Evolutionary conservation across 1,140 invertebrate species (phyloP).

Genomic region (Acyrthosiphon pisum): DNA sequence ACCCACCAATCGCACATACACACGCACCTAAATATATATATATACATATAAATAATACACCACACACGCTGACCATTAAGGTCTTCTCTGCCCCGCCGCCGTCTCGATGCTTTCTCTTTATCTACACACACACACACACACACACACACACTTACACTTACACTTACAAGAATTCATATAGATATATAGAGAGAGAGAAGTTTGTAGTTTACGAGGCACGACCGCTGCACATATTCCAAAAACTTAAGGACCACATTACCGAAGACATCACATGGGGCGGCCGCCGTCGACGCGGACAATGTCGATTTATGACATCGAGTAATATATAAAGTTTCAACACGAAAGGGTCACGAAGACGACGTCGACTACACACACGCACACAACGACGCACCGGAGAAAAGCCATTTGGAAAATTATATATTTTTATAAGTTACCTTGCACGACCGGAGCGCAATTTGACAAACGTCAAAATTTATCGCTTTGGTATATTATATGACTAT

Average conservation of each 20-base stretch:
- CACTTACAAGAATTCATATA: neutral
- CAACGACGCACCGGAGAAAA: neutral
- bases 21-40: neutral
- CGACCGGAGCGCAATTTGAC: neutral
- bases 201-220: conserved; percentile 26
- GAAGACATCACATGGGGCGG: neutral
- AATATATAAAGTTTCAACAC: conserved; percentile 28
- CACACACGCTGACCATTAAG: neutral
- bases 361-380: neutral
- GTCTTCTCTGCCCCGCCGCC: neutral
- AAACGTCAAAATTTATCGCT: neutral
- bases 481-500: neutral
- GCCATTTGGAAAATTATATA: conserved; percentile 38
- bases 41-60: conserved; percentile 6
- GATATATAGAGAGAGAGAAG: neutral
- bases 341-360: neutral
- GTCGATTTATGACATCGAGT: conserved; percentile 29
- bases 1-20: too few species aligned
- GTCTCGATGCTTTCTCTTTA: conserved; percentile 1
- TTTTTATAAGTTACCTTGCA: neutral
- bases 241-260: conserved; percentile 32
- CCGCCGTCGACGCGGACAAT: neutral
- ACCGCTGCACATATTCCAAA: conserved; percentile 8
- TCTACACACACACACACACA: too few species aligned
- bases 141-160: too few species aligned